Conservation (phyloP, 1,140 invertebrate species). For the Polypedilum vanderplanki region DNA sequence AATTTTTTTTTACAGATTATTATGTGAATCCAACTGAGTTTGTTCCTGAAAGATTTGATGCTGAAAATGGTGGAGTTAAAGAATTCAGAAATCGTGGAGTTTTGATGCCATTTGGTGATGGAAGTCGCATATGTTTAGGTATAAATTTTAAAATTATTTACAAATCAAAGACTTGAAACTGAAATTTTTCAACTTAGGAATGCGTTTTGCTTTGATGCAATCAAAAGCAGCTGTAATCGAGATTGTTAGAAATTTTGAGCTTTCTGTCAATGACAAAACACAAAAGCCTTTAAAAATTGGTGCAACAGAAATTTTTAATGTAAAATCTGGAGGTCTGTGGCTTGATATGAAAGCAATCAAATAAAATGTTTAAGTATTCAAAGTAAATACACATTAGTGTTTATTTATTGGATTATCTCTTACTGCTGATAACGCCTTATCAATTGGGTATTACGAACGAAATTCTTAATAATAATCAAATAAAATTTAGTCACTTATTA, state of each 20-base stretch:
- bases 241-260: slow-evolving; percentile 35
- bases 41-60: slow-evolving; percentile 56
- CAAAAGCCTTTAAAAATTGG: slow-evolving; percentile 34
- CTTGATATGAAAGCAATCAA: slow-evolving; percentile 34
- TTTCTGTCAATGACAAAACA: slow-evolving; percentile 36
- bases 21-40: slow-evolving; percentile 56
- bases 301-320: slow-evolving; percentile 35
- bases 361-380: too few relatives aligned
- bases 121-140: slow-evolving; percentile 56
- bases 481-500: too few relatives aligned
- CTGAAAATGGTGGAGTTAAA: slow-evolving; percentile 41
- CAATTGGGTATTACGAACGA: too few relatives aligned
- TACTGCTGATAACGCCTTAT: too few relatives aligned
- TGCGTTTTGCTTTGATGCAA: slow-evolving; percentile 37
- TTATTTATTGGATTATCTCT: too few relatives aligned
- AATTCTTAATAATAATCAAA: too few relatives aligned
- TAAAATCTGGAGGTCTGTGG: slow-evolving; percentile 36
- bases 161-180: too few relatives aligned
- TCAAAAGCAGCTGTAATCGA: slow-evolving; percentile 37
- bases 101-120: slow-evolving; percentile 58
- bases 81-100: slow-evolving; percentile 42
- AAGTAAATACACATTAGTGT: too few relatives aligned
- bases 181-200: slow-evolving; percentile 34
- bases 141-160: slow-evolving; percentile 36
- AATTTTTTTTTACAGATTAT: slow-evolving; percentile 42